phyloP scores from a whole-genome alignment of 2,797 vertebrate genomes.

The Trachurus trachurus region DNA sequence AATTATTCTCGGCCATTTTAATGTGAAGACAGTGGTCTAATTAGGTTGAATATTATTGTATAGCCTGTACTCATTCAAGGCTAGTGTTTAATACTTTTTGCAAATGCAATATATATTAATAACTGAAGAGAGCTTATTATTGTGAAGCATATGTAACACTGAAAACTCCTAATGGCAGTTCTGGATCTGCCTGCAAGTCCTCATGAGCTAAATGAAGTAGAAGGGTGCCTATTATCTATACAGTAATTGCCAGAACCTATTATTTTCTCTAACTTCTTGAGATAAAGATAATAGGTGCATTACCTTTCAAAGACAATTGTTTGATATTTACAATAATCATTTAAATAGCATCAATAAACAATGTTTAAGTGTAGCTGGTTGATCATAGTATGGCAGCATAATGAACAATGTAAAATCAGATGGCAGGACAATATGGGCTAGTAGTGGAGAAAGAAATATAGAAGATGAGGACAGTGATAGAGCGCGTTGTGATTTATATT shows the following conservation, averaged over 20 bases:
- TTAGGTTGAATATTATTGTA: too few species aligned
- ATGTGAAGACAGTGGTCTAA: too few species aligned
- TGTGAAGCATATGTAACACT: background rate
- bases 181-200: too few species aligned
- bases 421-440: background rate
- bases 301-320: background rate
- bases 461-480: background rate
- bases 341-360: background rate
- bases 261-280: too few species aligned
- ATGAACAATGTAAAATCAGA: background rate
- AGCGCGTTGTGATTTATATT: constrained; percentile 28
- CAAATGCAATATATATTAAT: background rate
- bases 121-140: background rate
- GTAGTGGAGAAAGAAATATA: background rate
- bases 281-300: background rate
- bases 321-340: constrained; percentile 9
- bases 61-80: too few species aligned
- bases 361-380: background rate
- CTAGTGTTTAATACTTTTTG: too few species aligned
- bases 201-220: background rate
- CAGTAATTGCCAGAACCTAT: too few species aligned
- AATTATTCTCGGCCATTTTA: too few species aligned
- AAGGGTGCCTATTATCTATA: too few species aligned
- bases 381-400: background rate
- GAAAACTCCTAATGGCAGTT: background rate